Base-by-base conservation (phyloP, 2,113 vertebrate species). In the Maccullochella peelii region DNA sequence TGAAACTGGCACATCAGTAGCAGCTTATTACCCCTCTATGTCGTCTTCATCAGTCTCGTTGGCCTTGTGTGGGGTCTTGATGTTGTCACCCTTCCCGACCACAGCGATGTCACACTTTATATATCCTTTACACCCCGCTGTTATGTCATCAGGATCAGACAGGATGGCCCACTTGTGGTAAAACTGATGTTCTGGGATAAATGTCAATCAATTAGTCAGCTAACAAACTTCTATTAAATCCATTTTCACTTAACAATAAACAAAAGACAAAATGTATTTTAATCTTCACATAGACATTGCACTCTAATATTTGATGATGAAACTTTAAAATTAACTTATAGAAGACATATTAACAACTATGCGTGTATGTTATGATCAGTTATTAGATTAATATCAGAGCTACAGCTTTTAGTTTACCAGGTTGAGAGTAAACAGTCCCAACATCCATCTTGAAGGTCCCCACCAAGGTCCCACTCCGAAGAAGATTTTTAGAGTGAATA, bases 381-480 rank as follows among this genome's bases (percentile, higher is more conserved):
- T 27, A 20, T 50, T 21, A n/a, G 25, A 11, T 18, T 27, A 0
- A 59, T 10, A 52, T 61, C 1, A 1, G 16, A 72, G 66, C 38
- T 69, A 1, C 16, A 71, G 62, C 27, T 40, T 30, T n/a, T 73
- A 55, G 4, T 54, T 90, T 89, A 99, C 98, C 98, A 1, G 98
- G 97, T 61, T 99, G 98, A 21, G 95, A 93, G 30, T 99, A 99
- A 88, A 99, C 96, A 0, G 97, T 99, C 7, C 98, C 98, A 14
- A 99, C 97, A 0, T 99, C 98, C 96, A 99, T 96, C 90, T 99
- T 99, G 91, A 99, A 99, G 59, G 95, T 97, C 0, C 98, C 98
- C 30, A 99, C 98, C 89, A 99, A 80, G 0, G 98, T 99, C 62
- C 98, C 98, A 0, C 98, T 99, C 52, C 98, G 95, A 77, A 99